phyloP scores from a whole-genome alignment of 1,140 invertebrate genomes.

The Zelostemma sp. region DNA sequence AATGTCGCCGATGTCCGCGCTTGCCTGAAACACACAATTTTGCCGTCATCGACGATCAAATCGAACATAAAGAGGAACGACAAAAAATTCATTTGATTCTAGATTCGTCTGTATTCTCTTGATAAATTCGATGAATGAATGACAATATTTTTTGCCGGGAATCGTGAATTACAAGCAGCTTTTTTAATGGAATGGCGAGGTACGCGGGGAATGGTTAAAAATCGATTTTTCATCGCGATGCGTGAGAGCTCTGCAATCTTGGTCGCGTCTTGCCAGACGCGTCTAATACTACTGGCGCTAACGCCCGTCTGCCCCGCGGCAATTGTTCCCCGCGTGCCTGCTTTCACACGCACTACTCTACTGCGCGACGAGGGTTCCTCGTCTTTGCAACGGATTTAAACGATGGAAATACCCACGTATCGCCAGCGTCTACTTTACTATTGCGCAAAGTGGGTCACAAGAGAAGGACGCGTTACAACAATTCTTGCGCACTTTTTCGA shows the following conservation, averaged over 20 bases:
- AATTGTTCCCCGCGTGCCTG: conserved; percentile 43
- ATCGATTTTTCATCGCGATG: background rate
- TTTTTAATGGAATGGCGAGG: background rate
- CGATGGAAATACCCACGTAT: conserved; percentile 22
- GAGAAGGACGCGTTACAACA: conserved; percentile 35
- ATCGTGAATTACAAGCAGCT: too few species aligned
- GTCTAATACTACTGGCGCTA: conserved; percentile 31
- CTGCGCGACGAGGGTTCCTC: conserved; percentile 17
- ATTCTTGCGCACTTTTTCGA: conserved; percentile 40
- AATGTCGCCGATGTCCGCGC: conserved; percentile 81
- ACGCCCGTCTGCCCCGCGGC: conserved; percentile 20
- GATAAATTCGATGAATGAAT: too few species aligned
- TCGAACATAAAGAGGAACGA: too few species aligned
- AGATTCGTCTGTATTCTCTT: too few species aligned
- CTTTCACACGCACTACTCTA: conserved; percentile 43
- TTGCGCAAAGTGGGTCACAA: conserved; percentile 41
- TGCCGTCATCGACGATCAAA: conserved; percentile 10
- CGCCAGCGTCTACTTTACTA: conserved; percentile 23
- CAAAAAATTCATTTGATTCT: too few species aligned
- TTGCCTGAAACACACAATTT: conserved; percentile 68
- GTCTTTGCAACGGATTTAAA: conserved; percentile 29
- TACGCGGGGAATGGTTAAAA: background rate
- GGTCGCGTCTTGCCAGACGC: conserved; percentile 31
- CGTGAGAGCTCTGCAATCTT: conserved; percentile 5
- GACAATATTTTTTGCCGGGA: too few species aligned